Conservation (phyloP, 2,113 vertebrate species). For the Heptranchias perlo region DNA sequence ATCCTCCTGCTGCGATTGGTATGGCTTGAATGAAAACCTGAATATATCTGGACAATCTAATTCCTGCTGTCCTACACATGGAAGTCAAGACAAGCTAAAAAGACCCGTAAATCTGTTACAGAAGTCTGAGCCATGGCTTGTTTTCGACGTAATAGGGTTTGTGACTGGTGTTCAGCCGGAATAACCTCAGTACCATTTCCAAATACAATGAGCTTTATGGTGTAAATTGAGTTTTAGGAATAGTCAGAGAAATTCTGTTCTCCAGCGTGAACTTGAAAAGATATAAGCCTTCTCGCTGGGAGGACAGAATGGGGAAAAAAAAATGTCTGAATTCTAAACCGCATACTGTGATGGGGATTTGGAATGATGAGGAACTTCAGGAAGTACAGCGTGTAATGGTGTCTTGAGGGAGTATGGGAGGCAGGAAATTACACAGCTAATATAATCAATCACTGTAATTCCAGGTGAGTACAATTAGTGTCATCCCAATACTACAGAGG, state of each 20-base stretch:
- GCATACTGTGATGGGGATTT: neutral
- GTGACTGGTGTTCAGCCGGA: neutral
- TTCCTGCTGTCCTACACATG: neutral
- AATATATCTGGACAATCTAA: neutral
- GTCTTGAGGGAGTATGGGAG: neutral
- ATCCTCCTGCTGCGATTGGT: neutral
- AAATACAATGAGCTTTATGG: neutral
- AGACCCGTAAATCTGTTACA: neutral
- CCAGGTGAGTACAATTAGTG: constrained; percentile 22
- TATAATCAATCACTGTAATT: constrained; percentile 5
- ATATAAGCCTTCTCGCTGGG: neutral
- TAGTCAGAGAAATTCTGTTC: neutral
- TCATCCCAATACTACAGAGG: neutral
- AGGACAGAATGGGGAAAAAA: neutral
- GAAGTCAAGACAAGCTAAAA: neutral
- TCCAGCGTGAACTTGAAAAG: neutral
- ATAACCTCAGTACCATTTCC: no score
- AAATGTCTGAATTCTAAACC: neutral
- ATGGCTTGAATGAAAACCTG: neutral
- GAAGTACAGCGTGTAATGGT: neutral
- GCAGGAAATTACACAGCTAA: constrained; percentile 17
- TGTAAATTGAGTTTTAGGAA: neutral
- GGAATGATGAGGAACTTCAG: neutral
- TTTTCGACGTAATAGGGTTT: neutral
- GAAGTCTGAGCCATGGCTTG: neutral